Base-by-base conservation (phyloP, 2,888 invertebrate species). In the Tiliacea citrago region DNA sequence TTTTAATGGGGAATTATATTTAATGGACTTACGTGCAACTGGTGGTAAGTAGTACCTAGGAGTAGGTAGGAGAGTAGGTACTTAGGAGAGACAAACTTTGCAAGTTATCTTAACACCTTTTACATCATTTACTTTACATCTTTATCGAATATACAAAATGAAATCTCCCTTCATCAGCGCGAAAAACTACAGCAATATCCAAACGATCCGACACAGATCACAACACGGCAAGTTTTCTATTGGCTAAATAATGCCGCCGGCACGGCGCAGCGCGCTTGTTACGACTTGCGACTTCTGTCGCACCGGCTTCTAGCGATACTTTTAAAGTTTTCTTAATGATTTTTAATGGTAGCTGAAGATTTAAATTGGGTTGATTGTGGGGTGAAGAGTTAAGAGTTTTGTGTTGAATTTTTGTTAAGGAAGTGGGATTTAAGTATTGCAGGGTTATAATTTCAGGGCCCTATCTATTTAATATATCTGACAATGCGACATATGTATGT, bases 181-280 rank as follows among this genome's bases (percentile, higher is more conserved):
- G 51, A 84, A 70, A 75, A 69, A 74, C 75, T 75, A 63, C 58
- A 67, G 53, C 16, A 53, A 29, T 58, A 63, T 67, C 49, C 9
- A 29, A 72, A 68, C 49, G 69, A 63, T 29, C 2, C 63, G 70
- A 55, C 29, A 35, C 57, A 66, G 81, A 87, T 88, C 88, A 88
- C 82, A 88, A 88, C 83, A 88, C 76, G 75, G 63, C 77, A 75
- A 81, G 55, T 66, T 65, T 53, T 65, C 61, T 61, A 88, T 88
- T 88, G 88, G 87, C 85, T 70, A 82, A 88, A 88, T 88, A 83
- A 83, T 55, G 35, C 5, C 7, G 4, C 10, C 1, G 74, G 60
- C 88, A 88, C 88, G 87, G 42, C 39, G 51, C 77, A 84, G 87
- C 77, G 35, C 49, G 57, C 77, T 87, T 75, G 85, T 85, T 85